phyloP scores from a whole-genome alignment of 30 jellyfish, hydroid and myxozoan genomes.

The Cassiopea andromeda region DNA sequence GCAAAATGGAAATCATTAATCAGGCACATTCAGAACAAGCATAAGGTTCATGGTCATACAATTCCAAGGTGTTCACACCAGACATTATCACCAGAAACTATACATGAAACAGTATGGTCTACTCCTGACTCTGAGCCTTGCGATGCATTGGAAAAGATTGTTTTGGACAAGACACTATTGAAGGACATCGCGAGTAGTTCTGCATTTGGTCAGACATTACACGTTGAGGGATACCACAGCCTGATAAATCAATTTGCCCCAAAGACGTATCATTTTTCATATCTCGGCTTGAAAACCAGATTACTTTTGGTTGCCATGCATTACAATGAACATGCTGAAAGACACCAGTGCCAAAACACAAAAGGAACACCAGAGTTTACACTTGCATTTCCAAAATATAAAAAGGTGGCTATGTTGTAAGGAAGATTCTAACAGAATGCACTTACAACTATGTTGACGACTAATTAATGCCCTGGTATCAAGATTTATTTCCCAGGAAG shows the following conservation, averaged over 20 bases:
- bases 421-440: conserved; percentile 48
- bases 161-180: conserved; percentile 26
- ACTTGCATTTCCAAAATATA: conserved; percentile 41
- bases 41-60: conserved; percentile 34
- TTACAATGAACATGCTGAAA: conserved; percentile 32
- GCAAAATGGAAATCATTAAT: conserved; percentile 34
- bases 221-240: conserved; percentile 49
- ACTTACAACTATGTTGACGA: conserved; percentile 59
- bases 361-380: conserved; percentile 18
- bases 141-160: conserved; percentile 48
- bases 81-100: conserved; percentile 36
- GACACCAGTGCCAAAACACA: conserved; percentile 33
- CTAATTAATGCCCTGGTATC: conserved; percentile 38
- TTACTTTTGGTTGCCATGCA: conserved; percentile 35
- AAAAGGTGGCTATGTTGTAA: conserved; percentile 42
- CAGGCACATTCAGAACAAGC: conserved; percentile 50
- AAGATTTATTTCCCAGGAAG: conserved; percentile 30
- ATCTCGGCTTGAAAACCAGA: conserved; percentile 16
- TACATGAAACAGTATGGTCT: conserved; percentile 51
- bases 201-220: conserved; percentile 57
- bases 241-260: conserved; percentile 30
- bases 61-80: conserved; percentile 44
- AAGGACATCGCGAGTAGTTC: conserved; percentile 57
- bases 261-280: conserved; percentile 39
- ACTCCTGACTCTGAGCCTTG: conserved; percentile 60